These are phyloP conservation scores for Sylvilagus floridanus DNA, from an alignment of 2,797 vertebrate genomes.

Conservation along the genomic window DNA sequence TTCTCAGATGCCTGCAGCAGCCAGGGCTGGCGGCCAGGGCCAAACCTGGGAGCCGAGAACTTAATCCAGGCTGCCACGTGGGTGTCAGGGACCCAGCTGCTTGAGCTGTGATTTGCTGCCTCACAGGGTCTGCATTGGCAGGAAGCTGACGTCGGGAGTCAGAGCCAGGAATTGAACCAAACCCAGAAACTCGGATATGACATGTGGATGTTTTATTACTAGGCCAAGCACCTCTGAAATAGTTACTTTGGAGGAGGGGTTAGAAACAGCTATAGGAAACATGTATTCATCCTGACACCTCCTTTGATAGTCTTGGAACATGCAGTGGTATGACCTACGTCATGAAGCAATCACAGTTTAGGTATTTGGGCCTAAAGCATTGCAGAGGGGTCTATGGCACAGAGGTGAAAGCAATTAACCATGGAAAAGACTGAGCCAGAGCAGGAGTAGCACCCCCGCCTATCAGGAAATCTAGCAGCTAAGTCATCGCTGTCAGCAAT, in stretches of 20 bases:
- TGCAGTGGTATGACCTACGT: neutral
- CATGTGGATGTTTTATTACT: too few relatives aligned
- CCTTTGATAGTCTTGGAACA: slow-evolving; percentile 7
- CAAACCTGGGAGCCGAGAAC: too few relatives aligned
- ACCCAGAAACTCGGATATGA: too few relatives aligned
- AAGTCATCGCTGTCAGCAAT: neutral
- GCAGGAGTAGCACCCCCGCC: neutral
- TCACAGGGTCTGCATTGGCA: too few relatives aligned
- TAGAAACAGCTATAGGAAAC: slow-evolving; percentile 2
- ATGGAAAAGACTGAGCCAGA: neutral
- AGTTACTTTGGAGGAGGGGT: neutral
- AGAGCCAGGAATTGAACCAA: too few relatives aligned
- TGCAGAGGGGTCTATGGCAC: neutral
- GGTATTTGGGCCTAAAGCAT: neutral
- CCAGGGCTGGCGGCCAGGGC: too few relatives aligned
- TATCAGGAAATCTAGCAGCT: neutral
- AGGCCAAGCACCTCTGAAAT: neutral
- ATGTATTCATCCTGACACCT: neutral
- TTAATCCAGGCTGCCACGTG: too few relatives aligned
- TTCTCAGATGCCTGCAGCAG: too few relatives aligned
- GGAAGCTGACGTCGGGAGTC: too few relatives aligned
- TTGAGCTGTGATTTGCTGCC: too few relatives aligned
- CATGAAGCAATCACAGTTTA: neutral
- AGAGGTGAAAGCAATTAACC: neutral
- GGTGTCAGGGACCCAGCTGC: too few relatives aligned